Conservation (phyloP, 53 echinoderm and acorn worm genomes). For the Zoroaster sp. region DNA sequence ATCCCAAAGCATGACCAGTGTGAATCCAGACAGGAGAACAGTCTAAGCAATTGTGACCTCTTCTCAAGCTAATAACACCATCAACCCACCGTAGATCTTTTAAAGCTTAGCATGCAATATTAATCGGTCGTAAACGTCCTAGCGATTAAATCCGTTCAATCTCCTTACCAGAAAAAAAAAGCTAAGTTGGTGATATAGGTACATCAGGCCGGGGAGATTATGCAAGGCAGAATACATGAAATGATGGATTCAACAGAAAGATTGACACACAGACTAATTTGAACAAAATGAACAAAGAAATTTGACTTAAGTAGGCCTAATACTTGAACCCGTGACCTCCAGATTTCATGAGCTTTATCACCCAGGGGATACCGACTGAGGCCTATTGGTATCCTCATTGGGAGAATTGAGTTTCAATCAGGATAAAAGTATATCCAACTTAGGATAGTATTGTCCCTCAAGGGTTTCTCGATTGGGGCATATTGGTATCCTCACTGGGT, state of each 20-base stretch:
- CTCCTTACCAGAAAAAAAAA: not conserved
- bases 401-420: too few relatives aligned
- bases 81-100: not conserved
- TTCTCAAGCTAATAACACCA: constrained; percentile 1
- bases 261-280: too few relatives aligned
- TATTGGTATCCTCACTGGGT: too few relatives aligned
- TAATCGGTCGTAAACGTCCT: not conserved
- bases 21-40: not conserved
- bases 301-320: too few relatives aligned
- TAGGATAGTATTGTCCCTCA: too few relatives aligned
- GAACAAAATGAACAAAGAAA: not conserved
- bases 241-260: not conserved
- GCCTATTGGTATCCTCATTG: too few relatives aligned
- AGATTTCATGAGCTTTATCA: too few relatives aligned
- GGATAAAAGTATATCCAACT: too few relatives aligned
- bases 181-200: not conserved
- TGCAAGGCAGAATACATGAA: not conserved
- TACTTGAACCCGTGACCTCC: too few relatives aligned
- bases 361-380: too few relatives aligned
- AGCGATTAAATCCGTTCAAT: not conserved
- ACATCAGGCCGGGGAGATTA: not conserved
- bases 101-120: not conserved
- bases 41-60: not conserved
- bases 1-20: too few relatives aligned
- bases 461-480: too few relatives aligned